Percentiles rank a stretch among this genome's conserved stretches.
Evolutionary conservation across 1,140 invertebrate genomes (phyloP).

Genomic region (Procambarus clarkii): DNA sequence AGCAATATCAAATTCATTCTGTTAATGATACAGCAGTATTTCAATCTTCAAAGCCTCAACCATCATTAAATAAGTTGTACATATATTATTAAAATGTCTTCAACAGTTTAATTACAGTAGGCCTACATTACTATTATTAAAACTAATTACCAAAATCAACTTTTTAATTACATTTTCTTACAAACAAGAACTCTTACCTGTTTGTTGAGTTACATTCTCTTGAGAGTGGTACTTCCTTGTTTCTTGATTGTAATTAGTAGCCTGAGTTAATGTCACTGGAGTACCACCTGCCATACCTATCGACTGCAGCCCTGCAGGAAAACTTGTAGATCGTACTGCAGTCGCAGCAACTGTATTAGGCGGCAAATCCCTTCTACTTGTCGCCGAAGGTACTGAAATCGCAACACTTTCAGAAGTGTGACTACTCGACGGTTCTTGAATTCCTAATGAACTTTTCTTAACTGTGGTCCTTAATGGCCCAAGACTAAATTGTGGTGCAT

Average conservation of each 20-base stretch:
- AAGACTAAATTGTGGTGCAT: neutral
- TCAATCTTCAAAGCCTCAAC: too few relatives aligned
- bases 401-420: neutral
- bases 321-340: neutral
- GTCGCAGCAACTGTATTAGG: neutral
- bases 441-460: neutral
- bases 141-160: neutral
- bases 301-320: conserved; percentile 8
- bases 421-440: neutral
- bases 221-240: conserved; percentile 6
- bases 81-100: too few relatives aligned
- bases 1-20: neutral
- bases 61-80: too few relatives aligned
- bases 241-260: neutral
- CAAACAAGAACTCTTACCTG: neutral
- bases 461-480: neutral
- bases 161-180: neutral
- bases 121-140: too few relatives aligned
- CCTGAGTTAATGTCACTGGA: neutral
- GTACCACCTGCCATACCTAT: neutral
- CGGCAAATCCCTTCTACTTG: neutral
- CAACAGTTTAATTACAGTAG: too few relatives aligned
- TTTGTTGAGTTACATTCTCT: conserved; percentile 3
- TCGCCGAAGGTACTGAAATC: neutral
- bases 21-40: neutral